Evolutionary conservation across 2,797 vertebrate species (phyloP), one percentile per base, ranked within the genome.

Genomic region (Gymnopithys bicolor): DNA sequence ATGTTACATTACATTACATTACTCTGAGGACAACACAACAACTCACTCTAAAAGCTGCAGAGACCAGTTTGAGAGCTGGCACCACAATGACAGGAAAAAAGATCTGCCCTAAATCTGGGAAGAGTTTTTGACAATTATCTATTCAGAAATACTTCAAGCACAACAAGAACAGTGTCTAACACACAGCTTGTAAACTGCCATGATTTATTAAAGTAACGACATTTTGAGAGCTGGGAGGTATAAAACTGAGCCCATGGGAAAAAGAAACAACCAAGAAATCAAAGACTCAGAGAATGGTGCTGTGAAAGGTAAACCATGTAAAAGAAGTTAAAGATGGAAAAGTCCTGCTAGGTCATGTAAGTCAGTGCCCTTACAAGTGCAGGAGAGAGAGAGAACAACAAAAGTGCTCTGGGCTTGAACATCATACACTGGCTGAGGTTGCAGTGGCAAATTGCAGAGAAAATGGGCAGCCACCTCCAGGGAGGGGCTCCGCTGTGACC

Each of bases 291-390:
- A 59, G 41, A 64, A 18, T 33, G 2, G 13, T 79, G 63, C 82
- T 94, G 43, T 59, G 55, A 90, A 85, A 93, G 53, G 82, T 46
- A 93, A 93, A 75, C 17, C 30, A 11, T 73, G 94, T 90, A 56
- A 89, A 88, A 93, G 85, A 88, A 90, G 30, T 56, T 93, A 91
- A 93, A 95, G 89, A 79, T 48, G 37, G 59, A 95, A 87, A 93
- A 90, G 91, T 92, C 62, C 76, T 84, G 14, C 77, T 51, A 53
- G 95, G 82, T 84, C 60, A 2, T 70, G 79, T 84, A 86, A 89
- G 84, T 73, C 87, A 67, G 33, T 56, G 73, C 45, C 62, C 70
- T 93, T 86, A 78, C 4, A 28, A 86, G 59, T 24, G 37, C 49
- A 39, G 2, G 33, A 93, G 69, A 81, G 63, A 91, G 63, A 91